Base-by-base conservation (phyloP, 1,140 invertebrate species). In the Cotesia chilonis region DNA sequence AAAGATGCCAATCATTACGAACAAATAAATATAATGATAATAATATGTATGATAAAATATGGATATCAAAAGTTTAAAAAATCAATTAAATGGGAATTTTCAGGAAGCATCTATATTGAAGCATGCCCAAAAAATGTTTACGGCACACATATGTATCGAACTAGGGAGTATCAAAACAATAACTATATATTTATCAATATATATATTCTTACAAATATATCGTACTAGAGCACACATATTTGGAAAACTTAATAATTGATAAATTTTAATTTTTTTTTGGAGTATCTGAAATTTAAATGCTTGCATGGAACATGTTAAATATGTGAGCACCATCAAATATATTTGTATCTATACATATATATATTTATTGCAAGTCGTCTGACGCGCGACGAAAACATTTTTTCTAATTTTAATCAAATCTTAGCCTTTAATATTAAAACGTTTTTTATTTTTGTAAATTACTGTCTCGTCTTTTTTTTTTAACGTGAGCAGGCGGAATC, bases 71-170 rank as follows among this genome's bases (percentile, higher is more conserved):
- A 77, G 76, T 74, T 75, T 78, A 75, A 81, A 82, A 78, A 79
- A 76, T 78, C 77, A 79, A 76, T 67, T 47, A 47, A 47, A 47
- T 47, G 41, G 67, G 77, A 78, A 71, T 69, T 77, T 72, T 73
- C 80, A 83, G 84, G 81, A 86, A 86, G 83, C 83, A 83, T 83
- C 83, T 85, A 85, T 81, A 54, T 85, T 78, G 80, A 86, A 83
- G 81, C 84, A 86, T 86, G 84, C 84, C 84, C 81, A 85, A 85
- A 85, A 86, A 84, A 79, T 83, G 79, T 76, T 84, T 84, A 82
- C 79, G 84, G 83, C 82, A 84, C 80, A 80, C 82, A 85, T 74
- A 72, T 75, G 67, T 75, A 75, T 75, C 70, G 70, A 75, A 75
- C 68, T 75, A 75, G 69, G 52, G 71, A 52, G 66, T 60, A 66